Evolutionary conservation across 1,140 invertebrate species (phyloP), one percentile per base, ranked within the genome.

Genomic region (Zaprionus davidi): DNA sequence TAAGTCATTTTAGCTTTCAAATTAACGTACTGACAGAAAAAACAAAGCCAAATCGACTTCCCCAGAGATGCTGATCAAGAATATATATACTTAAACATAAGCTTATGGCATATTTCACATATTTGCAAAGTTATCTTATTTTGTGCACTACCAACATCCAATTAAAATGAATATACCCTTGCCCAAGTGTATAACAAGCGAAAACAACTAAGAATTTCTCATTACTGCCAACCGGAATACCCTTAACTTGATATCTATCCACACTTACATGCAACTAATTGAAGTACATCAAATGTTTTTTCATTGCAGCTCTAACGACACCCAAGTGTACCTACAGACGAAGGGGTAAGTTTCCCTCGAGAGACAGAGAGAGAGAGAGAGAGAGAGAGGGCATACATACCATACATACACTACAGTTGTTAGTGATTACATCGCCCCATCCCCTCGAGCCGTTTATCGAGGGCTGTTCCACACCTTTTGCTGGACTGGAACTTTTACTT

Each of bases 291-390:
- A 78, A 46, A 84, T 81, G 81, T 74, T 70, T 81, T 46, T 83
- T 66, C 63, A 79, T 88, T 88, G 85, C 85, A 88, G 85, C 69
- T 84, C 71, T 81, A 88, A 90, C 85, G 84, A 88, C 74, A 81
- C 84, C 81, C 84, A 38, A 53, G 83, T 34, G 82, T 75, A 57
- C 69, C 49, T 69, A 34, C 13, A 5, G 17, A 9, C 15, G 38
- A 65, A 69, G 67, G 84, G 78, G 84, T 88, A 81, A 87, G 84
- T 88, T 34, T 34, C 80, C 65, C 68, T 49, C 44, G 58, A 15
- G 38, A 17, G 41, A 1, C 24, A 26, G 24, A 26, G 24, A 22
- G n/a, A 44, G 3, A n/a, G 38, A n/a, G n/a, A 6, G 26, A 26
- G 26, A 5, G 26, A 28, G n/a, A 17, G 13, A 9, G 31, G 31